Evolutionary conservation across 2,888 invertebrate species (phyloP), one percentile per base, ranked within the genome.

Genomic region (Esperia sulphurella): DNA sequence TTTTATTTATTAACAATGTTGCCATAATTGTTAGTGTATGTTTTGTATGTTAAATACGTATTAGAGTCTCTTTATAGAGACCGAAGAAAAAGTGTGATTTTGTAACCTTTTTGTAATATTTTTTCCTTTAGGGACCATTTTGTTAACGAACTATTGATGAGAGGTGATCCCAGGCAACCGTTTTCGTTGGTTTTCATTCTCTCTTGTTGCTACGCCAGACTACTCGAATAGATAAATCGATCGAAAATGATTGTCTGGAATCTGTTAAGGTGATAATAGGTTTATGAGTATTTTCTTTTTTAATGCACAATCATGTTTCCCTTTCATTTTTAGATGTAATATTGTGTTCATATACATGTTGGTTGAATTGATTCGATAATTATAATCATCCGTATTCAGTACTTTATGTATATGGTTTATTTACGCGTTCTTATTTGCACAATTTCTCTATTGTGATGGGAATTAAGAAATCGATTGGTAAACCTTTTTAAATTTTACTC

Each of bases 1-100:
- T 59, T 65, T 71, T 88, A 89, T 89, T 89, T 89, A 89, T 88
- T 88, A 79, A 87, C 87, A 83, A 87, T 75, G 89, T 89, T 89
- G 89, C 89, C 89, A 89, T 89, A 89, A 84, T 83, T 88, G 79
- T 88, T 88, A 88, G 86, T 80, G 85, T 87, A 85, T 85, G 79
- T 84, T 80, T 77, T 80, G 69, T 75, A 75, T 75, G 71, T 68
- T 82, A 81, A 79, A 86, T 85, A 85, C 86, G 87, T 88, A 86
- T 82, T 74, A 74, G 73, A 58, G 74, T 85, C 82, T 84, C 79
- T 75, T 58, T 71, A 66, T 57, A 60, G 83, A 77, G 81, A 73
- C 71, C 52, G 57, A 57, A 69, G 62, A 63, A 57, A 62, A 75
- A 79, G 83, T 84, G 86, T 87, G 86, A 86, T 88, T 86, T 83